Evolutionary conservation across 2,113 vertebrate genomes (phyloP), one percentile per base, ranked within the genome.

Genomic region (Synodontis membranacea): DNA sequence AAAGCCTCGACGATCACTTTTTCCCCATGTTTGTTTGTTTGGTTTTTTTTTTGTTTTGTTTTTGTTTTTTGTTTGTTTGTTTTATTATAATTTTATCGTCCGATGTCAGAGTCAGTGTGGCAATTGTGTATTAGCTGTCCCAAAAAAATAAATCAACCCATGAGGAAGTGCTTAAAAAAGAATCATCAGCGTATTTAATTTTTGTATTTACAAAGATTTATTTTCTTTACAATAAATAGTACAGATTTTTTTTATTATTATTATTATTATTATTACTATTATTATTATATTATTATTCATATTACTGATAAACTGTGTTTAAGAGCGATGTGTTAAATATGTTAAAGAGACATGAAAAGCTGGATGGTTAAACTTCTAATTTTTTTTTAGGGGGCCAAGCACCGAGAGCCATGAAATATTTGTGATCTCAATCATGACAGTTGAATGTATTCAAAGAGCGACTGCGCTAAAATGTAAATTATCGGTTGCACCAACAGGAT

Each of bases 221-320:
- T 97, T 98, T 98, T 97, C 96, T 97, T 95, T 94, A 96, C 90
- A 94, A 96, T 93, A 90, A 89, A 90, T 96, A 96, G 93, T 93
- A 96, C 94, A 95, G 96, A 96, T 95, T 97, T 94, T 95, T 91
- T 89, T 93, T 96, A 98, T 96, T 97, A 99, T 97, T 96, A 96
- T 97, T 72, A 86, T 68, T 56, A 86, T 68, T 70, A 82, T 72
- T 42, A 79, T 80, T 21, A 96, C 97, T 64, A 85, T 76, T 46
- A 60, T 76, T 62, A 78, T 50, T 39, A 64, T 39, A 64, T 78
- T 44, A 70, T 44, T 75, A 58, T 34, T 85, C 28, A 64, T 56
- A 72, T 86, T 72, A 58, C 31, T 96, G 96, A 95, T 94, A 90
- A 96, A 96, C 96, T 96, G 96, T 97, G 97, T 97, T 95, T 94